A percentile compares a stretch with the other conserved stretches of the same genome.
Evolutionary conservation across 2,888 invertebrate genomes (phyloP).

Genomic region (Drosophila leonis): DNA sequence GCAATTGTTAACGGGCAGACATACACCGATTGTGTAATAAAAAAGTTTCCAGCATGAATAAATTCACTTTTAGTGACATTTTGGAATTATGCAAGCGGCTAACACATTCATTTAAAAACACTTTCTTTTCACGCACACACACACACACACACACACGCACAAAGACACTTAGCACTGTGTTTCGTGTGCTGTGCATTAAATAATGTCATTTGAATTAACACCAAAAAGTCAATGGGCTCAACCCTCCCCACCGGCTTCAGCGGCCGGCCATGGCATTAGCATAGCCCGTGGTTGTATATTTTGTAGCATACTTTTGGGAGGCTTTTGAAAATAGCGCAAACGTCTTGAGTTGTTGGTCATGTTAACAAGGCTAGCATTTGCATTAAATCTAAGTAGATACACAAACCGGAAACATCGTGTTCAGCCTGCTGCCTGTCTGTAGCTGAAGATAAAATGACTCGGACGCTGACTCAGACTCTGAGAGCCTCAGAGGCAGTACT

Average conservation of each 20-base stretch:
- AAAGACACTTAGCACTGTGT: slow-evolving; percentile 24
- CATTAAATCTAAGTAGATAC: slow-evolving; percentile 43
- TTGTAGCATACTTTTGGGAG: slow-evolving; percentile 63
- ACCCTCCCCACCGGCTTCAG: neutral
- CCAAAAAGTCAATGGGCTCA: slow-evolving; percentile 41
- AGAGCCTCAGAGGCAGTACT: slow-evolving; percentile 32
- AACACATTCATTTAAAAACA: slow-evolving; percentile 74
- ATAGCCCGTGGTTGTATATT: slow-evolving; percentile 54
- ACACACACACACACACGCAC: slow-evolving; percentile 18
- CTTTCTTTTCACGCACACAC: slow-evolving; percentile 68
- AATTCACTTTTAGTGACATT: slow-evolving; percentile 50
- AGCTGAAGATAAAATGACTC: slow-evolving; percentile 24
- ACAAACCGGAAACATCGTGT: slow-evolving; percentile 40
- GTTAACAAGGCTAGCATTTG: slow-evolving; percentile 78
- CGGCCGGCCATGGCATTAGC: slow-evolving; percentile 52
- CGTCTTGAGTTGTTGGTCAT: slow-evolving; percentile 16
- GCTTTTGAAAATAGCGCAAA: slow-evolving; percentile 41
- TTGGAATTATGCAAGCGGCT: slow-evolving; percentile 72
- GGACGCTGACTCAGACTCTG: slow-evolving; percentile 42
- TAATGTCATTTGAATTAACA: slow-evolving; percentile 79
- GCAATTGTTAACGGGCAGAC: slow-evolving; percentile 22
- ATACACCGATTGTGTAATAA: slow-evolving; percentile 49
- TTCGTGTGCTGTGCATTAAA: slow-evolving; percentile 75
- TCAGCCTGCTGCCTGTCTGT: slow-evolving; percentile 23
- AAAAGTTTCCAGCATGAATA: slow-evolving; percentile 37